Base-by-base conservation (phyloP, 2,888 invertebrate species). In the Danaus chrysippus region DNA sequence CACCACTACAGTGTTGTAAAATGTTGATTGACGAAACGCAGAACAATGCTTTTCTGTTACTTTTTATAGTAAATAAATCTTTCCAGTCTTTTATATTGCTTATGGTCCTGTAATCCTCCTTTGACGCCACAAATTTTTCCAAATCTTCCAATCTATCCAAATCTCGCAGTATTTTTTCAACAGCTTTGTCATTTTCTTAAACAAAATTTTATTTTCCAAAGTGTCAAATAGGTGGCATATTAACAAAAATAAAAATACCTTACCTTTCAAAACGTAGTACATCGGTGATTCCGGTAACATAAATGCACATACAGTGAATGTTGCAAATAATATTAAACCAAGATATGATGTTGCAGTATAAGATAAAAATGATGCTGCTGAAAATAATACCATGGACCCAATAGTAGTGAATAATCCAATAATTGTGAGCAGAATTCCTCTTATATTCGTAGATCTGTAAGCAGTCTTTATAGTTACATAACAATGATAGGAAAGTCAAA, bases 251-350 rank as follows among this genome's bases (percentile, higher is more conserved):
- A 46, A 46, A 43, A 43, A 8, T 43, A 8, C n/a, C n/a, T 43
- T 43, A 81, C 82, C 78, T 68, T 72, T 75, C 61, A 81, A 64
- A 17, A 79, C 59, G 19, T 73, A 70, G 68, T 71, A 82, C 1
- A 79, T 65, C 0, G 83, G 83, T 13, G 80, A 73, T 61, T 83
- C 84, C 0, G 81, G 79, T 56, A 82, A 67, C 3, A 70, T 65
- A 0, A 74, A 67, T 5, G 76, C 17, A 3, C 70, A 66, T 8
- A 66, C 5, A 0, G 73, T 23, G 42, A 72, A 77, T 0, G 71
- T 10, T 1, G 67, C 3, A 1, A 69, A 62, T 5, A 81, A 5
- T 0, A 52, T 70, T 0, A 71, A 15, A 0, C 73, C 78, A 0
- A 81, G 13, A 63, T 76, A 81, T 9, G 66, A 65, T 0, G 73